Evolutionary conservation across 2,113 vertebrate genomes (phyloP), one percentile per base, ranked within the genome.

Genomic region (Puma concolor): DNA sequence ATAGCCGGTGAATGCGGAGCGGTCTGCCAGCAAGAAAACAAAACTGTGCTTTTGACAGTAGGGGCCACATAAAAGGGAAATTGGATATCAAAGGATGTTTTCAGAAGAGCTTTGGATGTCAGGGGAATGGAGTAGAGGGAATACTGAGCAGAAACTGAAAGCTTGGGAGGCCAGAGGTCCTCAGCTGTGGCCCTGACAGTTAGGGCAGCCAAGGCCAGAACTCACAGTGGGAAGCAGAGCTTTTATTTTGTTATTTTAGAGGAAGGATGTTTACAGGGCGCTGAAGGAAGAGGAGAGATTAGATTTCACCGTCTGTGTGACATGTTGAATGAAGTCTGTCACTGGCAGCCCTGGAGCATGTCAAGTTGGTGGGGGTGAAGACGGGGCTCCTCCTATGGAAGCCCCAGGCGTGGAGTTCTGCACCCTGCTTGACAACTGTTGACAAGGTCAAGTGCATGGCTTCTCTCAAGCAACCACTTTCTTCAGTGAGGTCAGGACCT

Each of bases 161-260:
- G 80, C 69, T 19, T 29, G 5, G 44, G 60, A 76, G 97, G 88
- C 83, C 93, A 74, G 69, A 83, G 92, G 96, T 95, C 88, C 71
- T 95, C 89, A 29, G 33, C 29, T 23, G 15, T 5, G 44, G 85
- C 86, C 83, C 41, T 82, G 76, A 71, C 76, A 23, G 86, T 50
- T 10, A 16, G 36, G 31, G 57, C 31, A 76, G 74, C 66, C 48
- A 41, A 92, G 41, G 74, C 44, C 1, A 16, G 94, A 50, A n/a
- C 15, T 79, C 88, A 27, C 94, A 94, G 86, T 79, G 83, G 88
- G 91, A 93, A 88, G 94, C 67, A 64, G 63, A 31, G 57, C 85
- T 97, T 82, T 91, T 38, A 4, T 4, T 97, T 97, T 96, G 67
- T 66, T 95, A 57, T 95, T 98, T 50, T 52, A 80, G 90, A 89